Percentiles rank a stretch among this genome's conserved stretches.
Evolutionary conservation across 2,888 invertebrate species (phyloP).

Genomic region (Sialis fuliginosa): DNA sequence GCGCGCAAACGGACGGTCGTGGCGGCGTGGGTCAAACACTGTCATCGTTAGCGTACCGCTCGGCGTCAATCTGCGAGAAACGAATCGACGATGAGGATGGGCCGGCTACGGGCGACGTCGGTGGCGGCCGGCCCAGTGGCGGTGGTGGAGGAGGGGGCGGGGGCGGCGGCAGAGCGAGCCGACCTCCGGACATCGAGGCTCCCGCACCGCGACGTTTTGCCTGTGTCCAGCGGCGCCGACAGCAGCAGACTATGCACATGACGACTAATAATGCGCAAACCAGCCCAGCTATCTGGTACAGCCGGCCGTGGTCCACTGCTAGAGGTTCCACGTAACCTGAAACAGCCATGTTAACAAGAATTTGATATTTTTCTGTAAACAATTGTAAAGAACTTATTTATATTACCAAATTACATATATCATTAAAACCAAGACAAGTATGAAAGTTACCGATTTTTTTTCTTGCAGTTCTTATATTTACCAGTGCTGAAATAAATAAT

Average conservation of each 20-base stretch:
- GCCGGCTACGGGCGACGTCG: conserved; percentile 4
- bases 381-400: no score
- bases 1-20: conserved; percentile 4
- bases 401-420: no score
- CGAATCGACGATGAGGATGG: conserved; percentile 5
- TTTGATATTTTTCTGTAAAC: no score
- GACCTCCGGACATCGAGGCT: not conserved
- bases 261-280: not conserved
- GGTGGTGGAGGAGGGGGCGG: conserved; percentile 4
- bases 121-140: conserved; percentile 2
- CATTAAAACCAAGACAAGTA: no score
- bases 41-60: conserved; percentile 35
- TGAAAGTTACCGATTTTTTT: no score
- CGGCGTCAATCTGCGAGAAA: conserved; percentile 11
- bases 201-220: no score
- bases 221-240: conserved; percentile 1
- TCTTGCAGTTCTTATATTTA: no score
- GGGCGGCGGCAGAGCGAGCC: not conserved
- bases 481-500: no score
- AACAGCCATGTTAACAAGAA: not conserved
- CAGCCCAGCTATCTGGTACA: conserved; percentile 4
- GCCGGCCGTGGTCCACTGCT: conserved; percentile 1
- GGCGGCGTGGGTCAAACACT: conserved; percentile 32
- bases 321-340: conserved; percentile 3
- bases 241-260: conserved; percentile 1